phyloP scores from a whole-genome alignment of 2,797 vertebrate genomes.

The Hybognathus amarus region DNA sequence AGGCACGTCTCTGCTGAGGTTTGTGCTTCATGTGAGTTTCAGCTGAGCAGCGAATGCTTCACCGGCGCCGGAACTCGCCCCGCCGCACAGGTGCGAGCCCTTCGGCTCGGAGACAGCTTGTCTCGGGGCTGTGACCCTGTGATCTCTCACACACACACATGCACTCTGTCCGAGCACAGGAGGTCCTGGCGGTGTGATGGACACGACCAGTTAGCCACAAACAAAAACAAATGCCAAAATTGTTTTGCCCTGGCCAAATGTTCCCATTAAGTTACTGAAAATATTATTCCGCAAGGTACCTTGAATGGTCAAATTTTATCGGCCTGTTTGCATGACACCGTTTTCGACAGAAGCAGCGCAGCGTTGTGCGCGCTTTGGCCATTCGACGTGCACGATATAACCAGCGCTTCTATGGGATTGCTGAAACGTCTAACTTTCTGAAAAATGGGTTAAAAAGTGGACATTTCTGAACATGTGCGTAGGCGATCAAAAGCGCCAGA shows the following conservation, averaged over 20 bases:
- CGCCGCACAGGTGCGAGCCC: constrained; percentile 48
- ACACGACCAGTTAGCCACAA: constrained; percentile 60
- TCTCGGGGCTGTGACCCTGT: constrained; percentile 78
- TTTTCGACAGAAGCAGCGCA: no score
- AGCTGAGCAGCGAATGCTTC: constrained; percentile 72
- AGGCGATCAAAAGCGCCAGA: no score
- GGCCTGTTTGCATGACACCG: no score
- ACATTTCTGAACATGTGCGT: no score
- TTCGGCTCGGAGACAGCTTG: constrained; percentile 78
- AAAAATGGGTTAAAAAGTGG: no score
- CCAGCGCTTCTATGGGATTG: no score
- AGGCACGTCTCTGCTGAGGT: constrained; percentile 65
- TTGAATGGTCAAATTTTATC: neutral
- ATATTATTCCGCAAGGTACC: neutral
- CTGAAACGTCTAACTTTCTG: no score
- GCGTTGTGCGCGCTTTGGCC: no score
- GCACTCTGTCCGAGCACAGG: constrained; percentile 72
- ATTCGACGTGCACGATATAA: no score
- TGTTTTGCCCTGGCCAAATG: neutral
- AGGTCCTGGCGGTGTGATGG: constrained; percentile 71
- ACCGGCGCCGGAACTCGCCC: constrained; percentile 70
- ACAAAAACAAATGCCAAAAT: neutral
- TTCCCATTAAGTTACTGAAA: neutral
- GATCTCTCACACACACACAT: constrained; percentile 55
- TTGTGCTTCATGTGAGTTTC: constrained; percentile 65